These are phyloP conservation scores for Guaruba guarouba DNA, from an alignment of 2,113 vertebrate genomes.

Conservation along the genomic window DNA sequence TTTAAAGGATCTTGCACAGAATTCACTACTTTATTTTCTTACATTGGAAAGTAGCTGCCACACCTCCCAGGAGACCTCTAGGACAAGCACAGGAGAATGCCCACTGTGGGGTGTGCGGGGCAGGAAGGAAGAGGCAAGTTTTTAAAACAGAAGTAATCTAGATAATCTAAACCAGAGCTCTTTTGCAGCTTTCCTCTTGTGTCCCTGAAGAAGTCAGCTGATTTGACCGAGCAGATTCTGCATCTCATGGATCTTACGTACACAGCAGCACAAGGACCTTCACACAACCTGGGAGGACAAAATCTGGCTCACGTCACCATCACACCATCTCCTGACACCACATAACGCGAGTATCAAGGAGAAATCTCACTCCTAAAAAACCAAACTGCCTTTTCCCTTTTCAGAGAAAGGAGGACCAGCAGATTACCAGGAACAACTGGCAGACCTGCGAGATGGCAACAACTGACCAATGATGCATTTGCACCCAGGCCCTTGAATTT, in stretches of 20 bases:
- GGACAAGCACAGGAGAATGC: not conserved
- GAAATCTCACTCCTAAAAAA: not conserved
- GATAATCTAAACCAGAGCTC: not conserved
- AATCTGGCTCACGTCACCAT: not conserved
- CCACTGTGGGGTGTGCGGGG: not conserved
- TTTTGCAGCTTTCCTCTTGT: not conserved
- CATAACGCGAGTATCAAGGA: fast-evolving
- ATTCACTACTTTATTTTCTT: not conserved
- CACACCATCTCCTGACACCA: not conserved
- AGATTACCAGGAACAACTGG: fast-evolving
- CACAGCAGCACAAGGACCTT: fast-evolving
- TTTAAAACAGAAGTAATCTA: not conserved
- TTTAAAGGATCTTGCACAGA: not conserved
- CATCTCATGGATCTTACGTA: not conserved
- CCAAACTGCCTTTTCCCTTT: not conserved
- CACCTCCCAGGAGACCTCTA: not conserved
- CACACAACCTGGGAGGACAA: not conserved
- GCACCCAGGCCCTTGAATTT: not conserved
- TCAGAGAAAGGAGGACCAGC: not conserved
- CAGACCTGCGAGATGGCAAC: fast-evolving
- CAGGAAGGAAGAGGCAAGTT: fast-evolving
- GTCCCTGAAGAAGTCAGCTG: not conserved
- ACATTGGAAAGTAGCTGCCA: not conserved
- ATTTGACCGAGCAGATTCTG: not conserved
- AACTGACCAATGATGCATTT: fast-evolving